Base-by-base conservation (phyloP, 2,797 vertebrate genomes). In the Cossypha polioptera region DNA sequence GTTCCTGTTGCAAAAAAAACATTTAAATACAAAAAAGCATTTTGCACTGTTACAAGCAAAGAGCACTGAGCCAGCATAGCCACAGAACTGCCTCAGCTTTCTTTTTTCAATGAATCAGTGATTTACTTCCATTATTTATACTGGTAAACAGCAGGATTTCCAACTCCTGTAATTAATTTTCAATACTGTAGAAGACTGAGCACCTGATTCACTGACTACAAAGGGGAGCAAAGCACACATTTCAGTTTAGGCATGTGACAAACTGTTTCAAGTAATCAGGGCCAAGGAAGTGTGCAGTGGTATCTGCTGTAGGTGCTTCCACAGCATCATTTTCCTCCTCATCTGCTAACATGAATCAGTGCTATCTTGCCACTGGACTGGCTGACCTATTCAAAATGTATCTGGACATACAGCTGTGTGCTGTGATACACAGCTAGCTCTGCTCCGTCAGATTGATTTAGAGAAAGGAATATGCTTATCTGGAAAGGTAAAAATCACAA, bases 321-420 rank as follows among this genome's bases (percentile, higher is more conserved):
- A 48, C 28, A 82, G 67, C 84, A 55, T 20, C 25, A 8, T 35
- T 36, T 29, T 36, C 85, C 53, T 61, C 77, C 67, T 77, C 90
- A n/a, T n/a, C 82, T 59, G 51, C 71, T 67, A 10, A 21, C 47
- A 38, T 55, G 82, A 96, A 84, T 94, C 82, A 88, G 78, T 78
- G 87, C 62, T 81, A 7, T 42, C 88, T 78, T 84, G 76, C 66
- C 86, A 79, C 79, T 59, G 76, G 82, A 69, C 66, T 76, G 85
- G 59, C 54, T 88, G 92, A 91, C 79, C 73, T 80, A 91, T 86
- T 95, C 78, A 91, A 97, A 94, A 86, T 57, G 40, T 94, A 94
- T 92, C 94, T 92, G 89, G 92, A 83, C 87, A 61, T 59, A 59
- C 85, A 95, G 94, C 91, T 95, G 87, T 68, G 91, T 21, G 28